Conservation (phyloP, 2,113 vertebrate genomes). For the Macroglossus sobrinus region DNA sequence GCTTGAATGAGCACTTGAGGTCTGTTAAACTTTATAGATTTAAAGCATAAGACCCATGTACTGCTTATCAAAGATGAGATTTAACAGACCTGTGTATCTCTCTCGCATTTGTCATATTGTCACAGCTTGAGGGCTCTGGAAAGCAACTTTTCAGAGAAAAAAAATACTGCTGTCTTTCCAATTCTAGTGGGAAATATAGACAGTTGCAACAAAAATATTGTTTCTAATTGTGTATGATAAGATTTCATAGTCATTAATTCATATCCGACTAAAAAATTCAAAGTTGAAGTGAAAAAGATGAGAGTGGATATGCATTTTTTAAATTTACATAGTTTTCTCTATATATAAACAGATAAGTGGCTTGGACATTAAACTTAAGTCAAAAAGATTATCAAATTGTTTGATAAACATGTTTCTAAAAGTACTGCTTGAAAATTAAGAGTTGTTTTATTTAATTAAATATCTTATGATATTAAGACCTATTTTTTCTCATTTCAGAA, state of each 20-base stretch:
- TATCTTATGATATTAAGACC: neutral
- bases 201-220: neutral
- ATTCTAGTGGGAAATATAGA: neutral
- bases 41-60: constrained; percentile 58
- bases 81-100: constrained; percentile 70
- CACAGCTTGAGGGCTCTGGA: constrained; percentile 66
- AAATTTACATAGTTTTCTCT: neutral
- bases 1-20: constrained; percentile 55
- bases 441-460: neutral
- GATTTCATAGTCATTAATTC: neutral
- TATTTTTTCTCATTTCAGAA: neutral
- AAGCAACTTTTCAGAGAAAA: constrained; percentile 14
- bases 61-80: constrained; percentile 69
- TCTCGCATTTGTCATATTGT: constrained; percentile 79
- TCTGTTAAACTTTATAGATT: constrained; percentile 66
- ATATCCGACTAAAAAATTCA: neutral
- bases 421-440: neutral
- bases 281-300: neutral
- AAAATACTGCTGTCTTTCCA: neutral
- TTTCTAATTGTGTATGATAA: neutral
- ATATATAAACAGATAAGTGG: neutral
- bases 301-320: neutral
- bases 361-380: neutral
- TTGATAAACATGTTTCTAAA: neutral
- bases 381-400: neutral